Evolutionary conservation across 2,797 vertebrate genomes (phyloP), one percentile per base, ranked within the genome.

Genomic region (Lepidocolaptes lacrymiger): DNA sequence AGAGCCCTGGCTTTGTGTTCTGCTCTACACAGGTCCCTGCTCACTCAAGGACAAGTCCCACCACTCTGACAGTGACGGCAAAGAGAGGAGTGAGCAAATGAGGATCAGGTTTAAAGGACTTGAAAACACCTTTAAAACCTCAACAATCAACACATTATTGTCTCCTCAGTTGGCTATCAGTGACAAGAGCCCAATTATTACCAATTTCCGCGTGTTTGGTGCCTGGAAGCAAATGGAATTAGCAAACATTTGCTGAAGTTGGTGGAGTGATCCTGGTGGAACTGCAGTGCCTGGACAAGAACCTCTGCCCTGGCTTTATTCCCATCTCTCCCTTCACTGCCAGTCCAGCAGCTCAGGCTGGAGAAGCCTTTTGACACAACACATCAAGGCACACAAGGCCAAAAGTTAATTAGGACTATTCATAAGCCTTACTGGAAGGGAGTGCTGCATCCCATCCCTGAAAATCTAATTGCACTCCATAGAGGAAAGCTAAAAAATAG

Each of bases 341-440:
- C 93, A 83, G 54, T 26, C 78, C 62, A 78, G 44, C 87, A 78
- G 93, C 85, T 72, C 8, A 7, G 30, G 63, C 81, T 75, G 85
- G 36, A 92, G 92, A 91, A 91, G 72, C 30, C 10, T 14, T 95
- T 91, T 68, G 69, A 79, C 64, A 55, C 67, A 82, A 48, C 61
- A 56, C 79, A 90, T 90, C 91, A 85, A 94, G 95, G 81, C 78
- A 94, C 64, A 58, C 36, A 86, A 82, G 91, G 74, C 93, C 78
- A 77, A 80, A 96, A 95, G 91, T 97, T 96, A 97, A 96, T 95
- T 78, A 92, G 84, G 69, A 71, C 93, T 92, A 87, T 86, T 86
- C 88, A 78, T 78, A 94, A 95, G 64, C 66, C 89, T 91, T 84
- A 77, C 67, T 89, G 74, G 80, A 86, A 85, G 85, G 62, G 67